Conservation (phyloP, 2,113 vertebrate species). For the Phylloscopus trochiloides region DNA sequence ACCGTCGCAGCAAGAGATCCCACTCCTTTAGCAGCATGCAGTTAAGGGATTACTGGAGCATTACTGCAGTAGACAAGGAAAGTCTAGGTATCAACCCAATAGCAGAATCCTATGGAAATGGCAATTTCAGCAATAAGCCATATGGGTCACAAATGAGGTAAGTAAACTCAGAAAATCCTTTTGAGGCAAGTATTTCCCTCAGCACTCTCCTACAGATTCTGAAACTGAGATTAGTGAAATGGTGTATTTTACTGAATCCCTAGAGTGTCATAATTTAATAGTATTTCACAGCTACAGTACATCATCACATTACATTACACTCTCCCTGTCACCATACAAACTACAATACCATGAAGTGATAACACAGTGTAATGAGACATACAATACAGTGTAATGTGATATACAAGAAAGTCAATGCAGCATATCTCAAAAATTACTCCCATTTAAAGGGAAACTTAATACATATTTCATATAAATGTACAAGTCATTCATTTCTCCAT, state of each 20-base stretch:
- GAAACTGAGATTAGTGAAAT: slow-evolving; percentile 40
- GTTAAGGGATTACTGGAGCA: background rate
- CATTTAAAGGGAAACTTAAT: slow-evolving; percentile 46
- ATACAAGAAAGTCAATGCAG: slow-evolving; percentile 72
- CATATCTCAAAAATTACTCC: slow-evolving; percentile 62
- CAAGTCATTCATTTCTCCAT: slow-evolving; percentile 60
- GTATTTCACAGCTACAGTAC: slow-evolving; percentile 68
- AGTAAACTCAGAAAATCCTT: slow-evolving; percentile 53
- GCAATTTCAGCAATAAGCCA: background rate
- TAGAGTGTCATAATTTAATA: slow-evolving; percentile 67
- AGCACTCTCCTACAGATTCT: background rate
- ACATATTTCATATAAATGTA: slow-evolving; percentile 65
- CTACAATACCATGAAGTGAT: slow-evolving; percentile 68
- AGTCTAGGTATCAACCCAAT: background rate
- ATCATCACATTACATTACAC: slow-evolving; percentile 69
- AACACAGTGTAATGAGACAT: slow-evolving; percentile 73
- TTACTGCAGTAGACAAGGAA: background rate
- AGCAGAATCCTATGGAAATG: background rate
- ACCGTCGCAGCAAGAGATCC: background rate
- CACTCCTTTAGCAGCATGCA: background rate
- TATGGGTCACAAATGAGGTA: slow-evolving; percentile 12
- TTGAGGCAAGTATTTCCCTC: slow-evolving; percentile 5
- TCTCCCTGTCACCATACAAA: slow-evolving; percentile 57
- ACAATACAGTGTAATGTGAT: slow-evolving; percentile 69
- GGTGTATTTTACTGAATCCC: slow-evolving; percentile 58